phyloP scores from a whole-genome alignment of 1,140 invertebrate genomes.

The Alviniconcha marisindica region DNA sequence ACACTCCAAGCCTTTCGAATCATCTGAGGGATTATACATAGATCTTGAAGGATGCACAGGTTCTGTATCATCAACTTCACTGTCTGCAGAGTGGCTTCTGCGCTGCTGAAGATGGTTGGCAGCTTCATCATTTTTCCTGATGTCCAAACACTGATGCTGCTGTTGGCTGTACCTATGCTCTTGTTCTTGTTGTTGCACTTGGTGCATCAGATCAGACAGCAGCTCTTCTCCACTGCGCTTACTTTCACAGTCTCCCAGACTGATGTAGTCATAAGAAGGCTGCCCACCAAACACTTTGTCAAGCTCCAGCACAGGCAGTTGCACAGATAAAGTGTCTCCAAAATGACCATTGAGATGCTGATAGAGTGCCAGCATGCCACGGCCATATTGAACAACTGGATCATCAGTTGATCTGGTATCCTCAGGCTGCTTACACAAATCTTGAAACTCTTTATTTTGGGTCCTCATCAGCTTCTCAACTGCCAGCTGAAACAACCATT shows the following conservation, averaged over 20 bases:
- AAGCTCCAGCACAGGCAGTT: constrained; percentile 53
- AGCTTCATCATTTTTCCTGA: too few relatives aligned
- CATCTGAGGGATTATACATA: constrained; percentile 53
- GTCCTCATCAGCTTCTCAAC: constrained; percentile 1
- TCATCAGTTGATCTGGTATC: neutral
- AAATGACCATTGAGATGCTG: constrained; percentile 70
- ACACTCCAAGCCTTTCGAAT: constrained; percentile 49
- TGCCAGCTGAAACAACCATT: constrained; percentile 55
- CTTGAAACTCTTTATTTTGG: neutral
- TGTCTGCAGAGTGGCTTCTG: neutral
- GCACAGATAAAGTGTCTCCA: constrained; percentile 69
- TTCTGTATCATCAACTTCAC: neutral
- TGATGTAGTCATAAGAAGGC: constrained; percentile 51
- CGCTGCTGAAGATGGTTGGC: too few relatives aligned
- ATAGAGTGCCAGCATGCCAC: constrained; percentile 56
- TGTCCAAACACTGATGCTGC: constrained; percentile 2
- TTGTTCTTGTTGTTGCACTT: constrained; percentile 44
- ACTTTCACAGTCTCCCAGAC: constrained; percentile 45
- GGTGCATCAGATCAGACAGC: constrained; percentile 67
- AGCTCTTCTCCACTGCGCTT: constrained; percentile 71
- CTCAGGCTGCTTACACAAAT: neutral
- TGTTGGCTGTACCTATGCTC: constrained; percentile 26
- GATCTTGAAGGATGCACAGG: constrained; percentile 38
- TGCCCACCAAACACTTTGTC: constrained; percentile 52
- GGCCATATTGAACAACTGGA: neutral